Percentiles rank a stretch among this genome's conserved stretches.
These are phyloP conservation scores for Tinea semifulvella DNA, from an alignment of 2,888 invertebrate genomes.

Conservation along the genomic window DNA sequence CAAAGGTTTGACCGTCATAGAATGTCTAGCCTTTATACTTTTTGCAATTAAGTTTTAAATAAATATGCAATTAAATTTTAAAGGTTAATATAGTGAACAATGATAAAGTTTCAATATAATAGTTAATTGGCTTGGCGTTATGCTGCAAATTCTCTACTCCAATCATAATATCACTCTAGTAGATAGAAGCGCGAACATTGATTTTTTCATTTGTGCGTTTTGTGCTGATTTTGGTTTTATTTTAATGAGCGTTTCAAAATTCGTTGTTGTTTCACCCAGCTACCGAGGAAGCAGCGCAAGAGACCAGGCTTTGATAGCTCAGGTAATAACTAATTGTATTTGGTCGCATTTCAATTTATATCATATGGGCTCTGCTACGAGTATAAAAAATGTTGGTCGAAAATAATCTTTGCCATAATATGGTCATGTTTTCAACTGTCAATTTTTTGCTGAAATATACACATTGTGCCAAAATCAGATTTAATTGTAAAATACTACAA, in stretches of 20 bases:
- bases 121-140: neutral
- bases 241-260: slow-evolving; percentile 61
- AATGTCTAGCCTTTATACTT: no score
- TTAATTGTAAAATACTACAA: no score
- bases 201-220: slow-evolving; percentile 52
- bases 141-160: slow-evolving; percentile 4
- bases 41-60: no score
- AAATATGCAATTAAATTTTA: no score
- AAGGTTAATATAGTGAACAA: no score
- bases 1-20: no score
- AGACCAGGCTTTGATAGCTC: slow-evolving; percentile 68
- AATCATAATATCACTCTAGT: neutral
- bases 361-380: neutral
- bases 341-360: slow-evolving; percentile 48
- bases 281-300: slow-evolving; percentile 67
- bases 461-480: no score
- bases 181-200: slow-evolving; percentile 3
- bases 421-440: no score
- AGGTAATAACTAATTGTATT: slow-evolving; percentile 55
- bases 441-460: no score
- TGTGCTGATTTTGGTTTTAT: slow-evolving; percentile 62
- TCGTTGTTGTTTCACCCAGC: slow-evolving; percentile 67
- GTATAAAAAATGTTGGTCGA: no score
- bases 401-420: no score
- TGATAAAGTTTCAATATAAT: no score